These are phyloP conservation scores for Drosophila merina DNA, from an alignment of 2,888 invertebrate genomes.

Conservation along the genomic window DNA sequence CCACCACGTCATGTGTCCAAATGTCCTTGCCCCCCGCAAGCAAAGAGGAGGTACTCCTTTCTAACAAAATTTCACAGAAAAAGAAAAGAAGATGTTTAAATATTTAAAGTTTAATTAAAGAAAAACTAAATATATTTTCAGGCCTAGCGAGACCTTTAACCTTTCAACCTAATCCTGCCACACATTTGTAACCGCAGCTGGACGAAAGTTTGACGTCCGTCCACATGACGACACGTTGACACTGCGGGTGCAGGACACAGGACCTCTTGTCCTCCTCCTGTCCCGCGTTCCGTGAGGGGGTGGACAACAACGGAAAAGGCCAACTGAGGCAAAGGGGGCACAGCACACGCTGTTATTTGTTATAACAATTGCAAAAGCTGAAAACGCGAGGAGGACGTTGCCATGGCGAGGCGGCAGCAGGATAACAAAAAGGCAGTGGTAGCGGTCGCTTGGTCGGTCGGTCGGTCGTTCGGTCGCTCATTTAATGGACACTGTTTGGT, in stretches of 20 bases:
- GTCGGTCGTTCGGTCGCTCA: conserved; percentile 63
- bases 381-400: conserved; percentile 50
- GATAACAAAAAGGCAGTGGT: conserved; percentile 25
- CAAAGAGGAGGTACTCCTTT: background rate
- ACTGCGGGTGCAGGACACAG: conserved; percentile 36
- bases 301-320: background rate
- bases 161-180: background rate
- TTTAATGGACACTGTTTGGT: conserved; percentile 82
- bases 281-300: too few species aligned
- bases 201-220: conserved; percentile 78
- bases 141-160: too few species aligned
- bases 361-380: conserved; percentile 67
- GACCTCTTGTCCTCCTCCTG: too few species aligned
- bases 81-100: background rate
- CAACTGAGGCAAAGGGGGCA: background rate
- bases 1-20: background rate
- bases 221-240: conserved; percentile 72
- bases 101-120: too few species aligned
- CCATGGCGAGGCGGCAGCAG: conserved; percentile 30
- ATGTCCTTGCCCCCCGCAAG: conserved; percentile 32
- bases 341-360: conserved; percentile 67
- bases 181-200: conserved; percentile 63
- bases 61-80: background rate
- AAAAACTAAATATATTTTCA: background rate
- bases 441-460: conserved; percentile 46